Evolutionary conservation across 92 coral and sea anemone species (phyloP).

Genomic region (Epizoanthus stellaris): DNA sequence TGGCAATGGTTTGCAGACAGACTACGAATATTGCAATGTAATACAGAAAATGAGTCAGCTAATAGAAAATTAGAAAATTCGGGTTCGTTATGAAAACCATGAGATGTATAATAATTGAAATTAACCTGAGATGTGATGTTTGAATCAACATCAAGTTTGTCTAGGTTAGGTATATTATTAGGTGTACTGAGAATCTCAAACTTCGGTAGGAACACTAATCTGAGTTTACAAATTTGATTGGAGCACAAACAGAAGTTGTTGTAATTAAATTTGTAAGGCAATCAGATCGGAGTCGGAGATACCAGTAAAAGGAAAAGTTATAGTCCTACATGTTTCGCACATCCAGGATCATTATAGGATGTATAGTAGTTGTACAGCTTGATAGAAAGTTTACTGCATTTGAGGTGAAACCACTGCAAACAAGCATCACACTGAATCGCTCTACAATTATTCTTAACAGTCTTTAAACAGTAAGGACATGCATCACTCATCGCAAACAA

Average conservation of each 20-base stretch:
- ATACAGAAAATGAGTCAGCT: no score
- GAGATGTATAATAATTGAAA: no score
- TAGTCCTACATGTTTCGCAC: background rate
- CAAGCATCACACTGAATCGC: constrained; percentile 1
- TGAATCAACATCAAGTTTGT: background rate
- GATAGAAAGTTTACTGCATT: no score
- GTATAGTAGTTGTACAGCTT: no score
- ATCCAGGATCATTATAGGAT: background rate
- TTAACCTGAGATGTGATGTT: background rate
- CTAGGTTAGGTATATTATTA: background rate
- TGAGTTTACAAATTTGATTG: background rate
- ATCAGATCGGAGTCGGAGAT: background rate
- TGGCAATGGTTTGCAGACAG: no score
- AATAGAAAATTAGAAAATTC: no score
- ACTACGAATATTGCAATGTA: no score
- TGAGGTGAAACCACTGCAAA: background rate
- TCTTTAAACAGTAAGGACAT: background rate
- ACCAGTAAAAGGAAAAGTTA: background rate
- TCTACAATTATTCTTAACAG: background rate
- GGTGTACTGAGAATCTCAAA: background rate
- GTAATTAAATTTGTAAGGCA: background rate
- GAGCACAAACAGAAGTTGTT: background rate
- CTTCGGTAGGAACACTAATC: background rate
- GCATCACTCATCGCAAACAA: background rate
- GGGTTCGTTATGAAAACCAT: no score